A percentile compares a stretch with the other conserved stretches of the same genome.
phyloP scores from a whole-genome alignment of 1,140 invertebrate species.

The Ceratina japonica region DNA sequence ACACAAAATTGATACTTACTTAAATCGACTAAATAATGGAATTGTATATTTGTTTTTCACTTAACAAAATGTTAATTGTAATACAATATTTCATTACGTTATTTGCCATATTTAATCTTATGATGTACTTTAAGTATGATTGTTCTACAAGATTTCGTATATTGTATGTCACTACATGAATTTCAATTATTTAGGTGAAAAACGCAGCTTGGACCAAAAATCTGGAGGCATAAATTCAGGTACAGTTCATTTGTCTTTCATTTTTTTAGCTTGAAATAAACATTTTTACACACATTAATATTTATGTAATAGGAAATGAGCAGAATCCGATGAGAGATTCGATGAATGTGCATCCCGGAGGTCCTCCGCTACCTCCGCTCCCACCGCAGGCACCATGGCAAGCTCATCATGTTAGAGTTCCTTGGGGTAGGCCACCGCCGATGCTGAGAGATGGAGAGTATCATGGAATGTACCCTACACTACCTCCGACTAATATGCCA shows the following conservation, averaged over 20 bases:
- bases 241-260: slow-evolving; percentile 40
- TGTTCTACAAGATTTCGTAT: slow-evolving; percentile 3
- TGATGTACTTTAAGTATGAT: slow-evolving; percentile 23
- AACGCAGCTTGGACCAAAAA: slow-evolving; percentile 72
- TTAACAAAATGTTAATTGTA: not conserved
- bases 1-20: not conserved
- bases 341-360: slow-evolving; percentile 53
- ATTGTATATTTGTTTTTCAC: not conserved
- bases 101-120: slow-evolving; percentile 49
- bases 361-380: slow-evolving; percentile 58
- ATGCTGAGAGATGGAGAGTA: slow-evolving; percentile 67
- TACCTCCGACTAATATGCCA: slow-evolving; percentile 74
- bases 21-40: not conserved
- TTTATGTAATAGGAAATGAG: slow-evolving; percentile 68
- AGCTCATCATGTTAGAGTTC: slow-evolving; percentile 68
- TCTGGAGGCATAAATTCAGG: slow-evolving; percentile 55
- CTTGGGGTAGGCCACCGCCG: slow-evolving; percentile 72
- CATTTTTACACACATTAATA: not conserved
- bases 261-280: not conserved
- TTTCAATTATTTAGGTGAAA: slow-evolving; percentile 73
- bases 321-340: slow-evolving; percentile 65
- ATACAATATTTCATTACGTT: slow-evolving; percentile 53
- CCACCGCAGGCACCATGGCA: slow-evolving; percentile 71
- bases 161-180: slow-evolving; percentile 46
- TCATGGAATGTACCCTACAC: slow-evolving; percentile 62